These are phyloP conservation scores for Smittia sp. DNA, from an alignment of 2,888 invertebrate species.

Conservation along the genomic window DNA sequence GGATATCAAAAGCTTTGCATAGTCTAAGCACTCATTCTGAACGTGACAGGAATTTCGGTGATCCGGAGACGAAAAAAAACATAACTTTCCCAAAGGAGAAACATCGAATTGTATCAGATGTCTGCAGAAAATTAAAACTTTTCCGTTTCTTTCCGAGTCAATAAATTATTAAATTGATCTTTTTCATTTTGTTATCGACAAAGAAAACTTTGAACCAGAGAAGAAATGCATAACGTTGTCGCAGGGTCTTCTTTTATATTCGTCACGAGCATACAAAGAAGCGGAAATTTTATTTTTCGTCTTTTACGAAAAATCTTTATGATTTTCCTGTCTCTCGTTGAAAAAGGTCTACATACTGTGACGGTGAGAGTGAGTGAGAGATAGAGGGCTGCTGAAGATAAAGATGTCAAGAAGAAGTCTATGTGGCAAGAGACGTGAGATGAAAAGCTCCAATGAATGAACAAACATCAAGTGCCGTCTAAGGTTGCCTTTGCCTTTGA, in stretches of 20 bases:
- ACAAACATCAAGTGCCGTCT: conserved; percentile 14
- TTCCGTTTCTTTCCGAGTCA: background rate
- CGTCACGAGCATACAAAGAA: background rate
- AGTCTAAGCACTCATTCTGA: background rate
- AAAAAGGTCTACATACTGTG: too few relatives aligned
- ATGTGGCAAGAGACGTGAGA: conserved; percentile 14
- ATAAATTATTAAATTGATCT: conserved; percentile 32
- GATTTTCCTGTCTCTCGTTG: background rate
- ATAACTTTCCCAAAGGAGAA: background rate
- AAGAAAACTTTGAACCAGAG: background rate
- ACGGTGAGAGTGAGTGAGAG: background rate
- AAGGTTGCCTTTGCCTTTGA: background rate
- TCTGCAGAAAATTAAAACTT: conserved; percentile 1
- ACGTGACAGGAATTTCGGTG: background rate
- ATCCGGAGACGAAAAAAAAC: background rate
- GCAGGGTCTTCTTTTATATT: background rate
- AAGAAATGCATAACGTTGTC: background rate
- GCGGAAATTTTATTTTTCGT: conserved; percentile 22
- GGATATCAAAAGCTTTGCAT: conserved; percentile 5
- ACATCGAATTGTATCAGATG: conserved; percentile 21
- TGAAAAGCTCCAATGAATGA: conserved; percentile 34
- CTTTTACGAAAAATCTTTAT: conserved; percentile 17
- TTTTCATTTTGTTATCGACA: background rate
- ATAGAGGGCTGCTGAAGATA: conserved; percentile 17
- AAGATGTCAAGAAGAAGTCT: conserved; percentile 36